A percentile compares a stretch with the other conserved stretches of the same genome.
These are phyloP conservation scores for Etheostoma nigrum DNA, from an alignment of 2,797 vertebrate genomes.

Conservation along the genomic window DNA sequence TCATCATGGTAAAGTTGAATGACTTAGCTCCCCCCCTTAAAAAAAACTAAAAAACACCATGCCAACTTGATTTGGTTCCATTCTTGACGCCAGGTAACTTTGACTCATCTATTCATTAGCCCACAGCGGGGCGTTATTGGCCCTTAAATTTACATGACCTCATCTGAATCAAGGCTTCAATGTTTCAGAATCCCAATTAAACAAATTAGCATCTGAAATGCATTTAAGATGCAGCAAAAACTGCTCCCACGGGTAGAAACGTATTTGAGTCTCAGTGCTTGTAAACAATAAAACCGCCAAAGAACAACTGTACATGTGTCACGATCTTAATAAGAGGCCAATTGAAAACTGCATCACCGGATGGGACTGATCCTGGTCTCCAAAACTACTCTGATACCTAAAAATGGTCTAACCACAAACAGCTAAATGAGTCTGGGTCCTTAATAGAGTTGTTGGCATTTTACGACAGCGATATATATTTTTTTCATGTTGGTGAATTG, in stretches of 20 bases:
- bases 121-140: conserved; percentile 23
- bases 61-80: background rate
- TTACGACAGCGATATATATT: conserved; percentile 13
- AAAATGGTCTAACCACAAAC: conserved; percentile 18
- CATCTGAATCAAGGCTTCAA: conserved; percentile 15
- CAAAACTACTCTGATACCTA: background rate
- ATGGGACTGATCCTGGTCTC: conserved; percentile 17
- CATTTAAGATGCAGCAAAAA: conserved; percentile 17
- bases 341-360: conserved; percentile 21
- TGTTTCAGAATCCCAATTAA: conserved; percentile 21
- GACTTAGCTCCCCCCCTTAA: background rate
- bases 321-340: conserved; percentile 8
- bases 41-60: background rate
- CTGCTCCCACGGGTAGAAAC: background rate
- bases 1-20: background rate
- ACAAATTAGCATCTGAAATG: conserved; percentile 32
- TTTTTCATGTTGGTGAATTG: conserved; percentile 11
- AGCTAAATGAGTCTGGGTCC: conserved; percentile 12
- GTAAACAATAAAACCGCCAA: conserved; percentile 7
- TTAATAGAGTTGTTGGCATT: conserved; percentile 27
- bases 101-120: conserved; percentile 4
- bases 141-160: conserved; percentile 10
- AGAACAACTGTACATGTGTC: conserved; percentile 19
- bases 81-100: background rate
- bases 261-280: background rate